These are phyloP conservation scores for Tridacna crocea DNA, from an alignment of 2,888 invertebrate genomes.

Conservation along the genomic window DNA sequence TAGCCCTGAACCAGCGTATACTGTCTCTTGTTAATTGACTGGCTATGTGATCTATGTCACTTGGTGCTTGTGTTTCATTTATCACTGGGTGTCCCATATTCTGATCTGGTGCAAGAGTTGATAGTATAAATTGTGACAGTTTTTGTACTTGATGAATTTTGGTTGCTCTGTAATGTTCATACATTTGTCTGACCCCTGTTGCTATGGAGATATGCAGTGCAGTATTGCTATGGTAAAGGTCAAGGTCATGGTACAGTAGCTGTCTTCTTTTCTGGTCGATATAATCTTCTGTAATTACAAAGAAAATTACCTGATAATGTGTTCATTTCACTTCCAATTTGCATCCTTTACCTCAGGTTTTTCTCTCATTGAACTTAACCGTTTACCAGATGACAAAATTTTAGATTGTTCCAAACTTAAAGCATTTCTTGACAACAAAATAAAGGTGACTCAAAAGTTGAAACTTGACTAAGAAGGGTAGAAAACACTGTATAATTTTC, in stretches of 20 bases:
- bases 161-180: constrained; percentile 26
- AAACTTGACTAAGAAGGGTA: too few species aligned
- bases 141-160: constrained; percentile 30
- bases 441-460: too few species aligned
- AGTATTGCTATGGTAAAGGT: constrained; percentile 2
- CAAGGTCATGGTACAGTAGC: constrained; percentile 26
- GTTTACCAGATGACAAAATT: too few species aligned
- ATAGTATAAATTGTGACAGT: constrained; percentile 32
- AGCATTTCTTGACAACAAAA: too few species aligned
- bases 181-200: constrained; percentile 37
- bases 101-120: constrained; percentile 3
- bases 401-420: too few species aligned
- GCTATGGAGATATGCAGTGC: constrained; percentile 33
- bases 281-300: constrained; percentile 29
- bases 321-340: too few species aligned
- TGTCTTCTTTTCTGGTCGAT: constrained; percentile 25
- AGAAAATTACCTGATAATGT: too few species aligned
- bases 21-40: constrained; percentile 4
- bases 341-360: neutral
- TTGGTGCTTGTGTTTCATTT: constrained; percentile 8
- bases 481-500: too few species aligned
- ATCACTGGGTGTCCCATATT: neutral
- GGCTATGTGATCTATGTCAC: constrained; percentile 33
- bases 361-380: too few species aligned
- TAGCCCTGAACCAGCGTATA: neutral